These are phyloP conservation scores for Chaenogobius annularis DNA, from an alignment of 2,113 vertebrate genomes.

Conservation along the genomic window DNA sequence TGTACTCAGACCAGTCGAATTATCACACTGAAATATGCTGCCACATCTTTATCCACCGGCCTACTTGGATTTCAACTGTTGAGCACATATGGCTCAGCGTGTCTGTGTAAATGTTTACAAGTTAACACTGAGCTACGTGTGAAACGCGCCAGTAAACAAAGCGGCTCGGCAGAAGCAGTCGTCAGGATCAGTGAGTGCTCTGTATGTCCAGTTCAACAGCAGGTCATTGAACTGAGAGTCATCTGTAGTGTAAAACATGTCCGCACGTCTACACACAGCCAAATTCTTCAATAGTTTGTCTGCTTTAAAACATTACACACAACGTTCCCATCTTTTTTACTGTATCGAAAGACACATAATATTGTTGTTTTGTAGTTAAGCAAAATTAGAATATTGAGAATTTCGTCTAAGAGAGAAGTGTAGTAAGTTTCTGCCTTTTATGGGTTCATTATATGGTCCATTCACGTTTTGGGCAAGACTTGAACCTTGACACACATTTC, in stretches of 20 bases:
- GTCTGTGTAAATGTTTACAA: slow-evolving; percentile 16
- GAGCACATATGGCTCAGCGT: neutral
- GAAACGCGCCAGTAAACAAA: slow-evolving; percentile 9
- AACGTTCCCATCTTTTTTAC: too few species aligned
- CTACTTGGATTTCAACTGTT: slow-evolving; percentile 10
- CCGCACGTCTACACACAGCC: neutral
- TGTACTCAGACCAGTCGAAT: slow-evolving; percentile 13
- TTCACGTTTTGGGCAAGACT: too few species aligned
- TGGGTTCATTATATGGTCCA: too few species aligned
- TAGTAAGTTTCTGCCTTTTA: too few species aligned
- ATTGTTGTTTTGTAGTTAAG: too few species aligned
- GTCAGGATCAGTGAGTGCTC: slow-evolving; percentile 26
- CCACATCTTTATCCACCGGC: neutral
- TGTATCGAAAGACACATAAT: too few species aligned
- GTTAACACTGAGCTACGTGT: slow-evolving; percentile 27
- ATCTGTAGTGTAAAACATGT: slow-evolving; percentile 56
- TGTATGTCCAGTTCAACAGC: slow-evolving; percentile 43
- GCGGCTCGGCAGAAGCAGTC: slow-evolving; percentile 20
- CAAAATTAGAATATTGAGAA: too few species aligned
- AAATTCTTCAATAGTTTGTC: neutral
- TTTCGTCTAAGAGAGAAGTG: too few species aligned
- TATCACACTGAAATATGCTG: slow-evolving; percentile 35
- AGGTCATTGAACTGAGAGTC: slow-evolving; percentile 66
- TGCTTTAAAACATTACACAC: too few species aligned
- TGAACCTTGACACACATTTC: too few species aligned